Evolutionary conservation across 2,797 vertebrate species (phyloP).

Genomic region (Poeciliopsis presidionis): DNA sequence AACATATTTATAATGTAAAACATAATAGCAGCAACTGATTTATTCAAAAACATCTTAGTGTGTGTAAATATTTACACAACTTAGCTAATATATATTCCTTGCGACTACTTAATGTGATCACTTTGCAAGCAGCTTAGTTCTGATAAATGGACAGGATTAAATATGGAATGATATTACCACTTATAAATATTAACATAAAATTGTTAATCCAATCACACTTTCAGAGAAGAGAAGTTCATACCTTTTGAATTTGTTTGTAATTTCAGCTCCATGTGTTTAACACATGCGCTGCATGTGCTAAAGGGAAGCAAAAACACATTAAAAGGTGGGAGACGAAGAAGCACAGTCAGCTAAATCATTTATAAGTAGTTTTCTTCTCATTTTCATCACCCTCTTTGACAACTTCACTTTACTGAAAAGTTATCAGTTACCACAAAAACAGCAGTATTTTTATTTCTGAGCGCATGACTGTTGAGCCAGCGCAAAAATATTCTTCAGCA

Average conservation of each 20-base stretch:
- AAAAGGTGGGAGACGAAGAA: constrained; percentile 3
- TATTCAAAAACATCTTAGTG: neutral
- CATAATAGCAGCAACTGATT: neutral
- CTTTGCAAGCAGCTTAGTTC: neutral
- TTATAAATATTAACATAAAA: neutral
- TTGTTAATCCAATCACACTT: constrained; percentile 10
- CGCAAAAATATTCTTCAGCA: neutral
- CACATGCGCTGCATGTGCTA: constrained; percentile 13
- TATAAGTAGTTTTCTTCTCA: neutral
- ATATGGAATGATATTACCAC: neutral
- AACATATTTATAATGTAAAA: neutral
- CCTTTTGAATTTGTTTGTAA: constrained; percentile 18
- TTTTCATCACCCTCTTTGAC: neutral
- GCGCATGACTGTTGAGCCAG: constrained; percentile 13
- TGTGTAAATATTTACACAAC: neutral
- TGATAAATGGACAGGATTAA: constrained; percentile 1
- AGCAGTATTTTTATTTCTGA: neutral
- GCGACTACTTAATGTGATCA: neutral
- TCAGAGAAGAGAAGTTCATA: neutral
- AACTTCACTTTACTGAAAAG: neutral
- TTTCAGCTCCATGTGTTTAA: constrained; percentile 21
- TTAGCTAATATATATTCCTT: neutral
- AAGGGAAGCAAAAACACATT: constrained; percentile 4
- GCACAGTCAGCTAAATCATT: neutral
- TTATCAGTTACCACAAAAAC: neutral